A percentile compares a stretch with the other conserved stretches of the same genome.
Conservation (phyloP, 2,888 invertebrate species). For the Platycnemis pennipes region DNA sequence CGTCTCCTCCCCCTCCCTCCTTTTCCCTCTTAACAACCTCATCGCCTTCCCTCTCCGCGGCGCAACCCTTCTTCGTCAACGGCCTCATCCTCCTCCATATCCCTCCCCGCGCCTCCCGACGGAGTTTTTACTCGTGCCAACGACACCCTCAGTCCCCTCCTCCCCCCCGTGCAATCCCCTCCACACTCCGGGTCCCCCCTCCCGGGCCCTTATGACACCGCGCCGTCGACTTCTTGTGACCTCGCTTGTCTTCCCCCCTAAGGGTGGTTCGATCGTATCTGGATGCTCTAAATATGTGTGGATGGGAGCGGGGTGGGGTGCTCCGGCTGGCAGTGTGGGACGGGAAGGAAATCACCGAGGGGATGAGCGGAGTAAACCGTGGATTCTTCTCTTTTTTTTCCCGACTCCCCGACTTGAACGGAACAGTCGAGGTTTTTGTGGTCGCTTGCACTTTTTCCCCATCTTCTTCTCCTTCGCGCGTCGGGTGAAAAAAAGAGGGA, state of each 20-base stretch:
- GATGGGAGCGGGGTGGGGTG: neutral
- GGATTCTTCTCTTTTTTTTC: neutral
- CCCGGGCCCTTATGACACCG: neutral
- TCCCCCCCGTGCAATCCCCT: neutral
- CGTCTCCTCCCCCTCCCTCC: neutral
- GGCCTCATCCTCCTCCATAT: neutral
- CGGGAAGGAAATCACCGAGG: conserved; percentile 11
- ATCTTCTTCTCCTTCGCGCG: neutral
- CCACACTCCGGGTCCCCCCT: neutral
- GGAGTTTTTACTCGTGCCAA: neutral
- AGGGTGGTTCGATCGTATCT: conserved; percentile 46
- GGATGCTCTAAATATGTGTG: conserved; percentile 13
- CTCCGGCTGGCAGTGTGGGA: neutral
- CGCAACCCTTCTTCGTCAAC: conserved; percentile 5
- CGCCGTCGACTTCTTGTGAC: conserved; percentile 39
- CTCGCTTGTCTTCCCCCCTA: conserved; percentile 34
- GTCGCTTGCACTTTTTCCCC: neutral
- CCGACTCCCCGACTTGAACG: neutral
- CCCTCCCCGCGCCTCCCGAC: neutral
- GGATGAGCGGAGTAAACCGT: conserved; percentile 42
- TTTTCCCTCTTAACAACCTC: neutral
- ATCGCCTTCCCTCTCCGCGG: neutral
- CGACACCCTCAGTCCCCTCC: neutral
- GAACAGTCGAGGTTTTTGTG: conserved; percentile 62
- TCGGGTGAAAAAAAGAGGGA: neutral